Percentiles rank a stretch among this genome's conserved stretches.
These are phyloP conservation scores for Bombus breviceps DNA, from an alignment of 1,140 invertebrate species.

Conservation along the genomic window DNA sequence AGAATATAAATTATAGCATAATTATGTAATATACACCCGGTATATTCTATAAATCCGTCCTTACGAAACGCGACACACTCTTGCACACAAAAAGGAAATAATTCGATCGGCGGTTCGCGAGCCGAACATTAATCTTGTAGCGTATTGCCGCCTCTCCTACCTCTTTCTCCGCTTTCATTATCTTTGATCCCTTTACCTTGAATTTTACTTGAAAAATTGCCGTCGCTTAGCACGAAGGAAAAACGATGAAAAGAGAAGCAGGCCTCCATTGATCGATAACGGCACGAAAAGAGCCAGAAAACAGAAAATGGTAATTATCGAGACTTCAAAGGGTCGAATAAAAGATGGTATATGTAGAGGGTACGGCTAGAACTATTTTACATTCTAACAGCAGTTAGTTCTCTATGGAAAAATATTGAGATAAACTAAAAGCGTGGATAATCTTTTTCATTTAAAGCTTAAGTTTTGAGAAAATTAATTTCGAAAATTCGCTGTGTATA, in stretches of 20 bases:
- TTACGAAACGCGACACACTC: neutral
- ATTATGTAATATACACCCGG: neutral
- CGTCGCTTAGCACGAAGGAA: neutral
- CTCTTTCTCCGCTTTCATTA: neutral
- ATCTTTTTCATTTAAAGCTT: neutral
- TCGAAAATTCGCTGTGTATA: too few species aligned
- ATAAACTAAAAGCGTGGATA: too few species aligned
- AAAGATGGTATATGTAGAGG: neutral
- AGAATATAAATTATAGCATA: neutral
- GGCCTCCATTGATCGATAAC: neutral
- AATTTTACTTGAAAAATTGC: conserved; percentile 11
- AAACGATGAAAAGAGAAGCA: neutral
- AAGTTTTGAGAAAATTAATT: neutral
- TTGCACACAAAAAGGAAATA: too few species aligned
- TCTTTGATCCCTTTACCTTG: conserved; percentile 8
- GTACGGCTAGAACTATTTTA: too few species aligned
- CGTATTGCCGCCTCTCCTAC: neutral
- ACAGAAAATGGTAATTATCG: neutral
- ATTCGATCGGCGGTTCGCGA: conserved; percentile 5
- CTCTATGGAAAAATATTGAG: too few species aligned
- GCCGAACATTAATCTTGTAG: neutral
- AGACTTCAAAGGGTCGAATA: neutral
- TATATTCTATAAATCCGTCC: neutral
- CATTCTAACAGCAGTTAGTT: too few species aligned
- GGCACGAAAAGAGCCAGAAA: neutral